phyloP scores from a whole-genome alignment of 2,888 invertebrate species.

The Brachynemurus nebulosus region DNA sequence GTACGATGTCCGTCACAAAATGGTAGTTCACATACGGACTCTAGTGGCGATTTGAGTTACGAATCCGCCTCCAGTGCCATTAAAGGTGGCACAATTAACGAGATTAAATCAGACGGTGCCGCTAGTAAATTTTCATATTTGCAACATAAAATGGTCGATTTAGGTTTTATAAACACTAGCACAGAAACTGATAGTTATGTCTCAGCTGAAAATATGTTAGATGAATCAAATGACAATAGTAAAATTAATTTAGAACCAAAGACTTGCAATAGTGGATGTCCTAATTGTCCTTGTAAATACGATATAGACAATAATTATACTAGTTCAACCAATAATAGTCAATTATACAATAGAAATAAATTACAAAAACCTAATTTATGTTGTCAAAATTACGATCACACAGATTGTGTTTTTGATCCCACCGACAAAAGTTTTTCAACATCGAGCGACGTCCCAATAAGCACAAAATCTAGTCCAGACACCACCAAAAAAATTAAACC shows the following conservation, averaged over 20 bases:
- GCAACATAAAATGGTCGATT: not conserved
- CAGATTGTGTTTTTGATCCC: conserved; percentile 19
- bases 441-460: conserved; percentile 17
- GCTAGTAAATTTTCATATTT: not conserved
- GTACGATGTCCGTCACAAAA: conserved; percentile 27
- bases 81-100: conserved; percentile 21
- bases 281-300: conserved; percentile 25
- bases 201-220: conserved; percentile 39
- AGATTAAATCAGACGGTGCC: conserved; percentile 10
- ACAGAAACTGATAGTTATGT: conserved; percentile 33
- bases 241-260: conserved; percentile 10
- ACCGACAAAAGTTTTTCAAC: conserved; percentile 13
- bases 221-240: conserved; percentile 21
- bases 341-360: not conserved
- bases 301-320: conserved; percentile 1
- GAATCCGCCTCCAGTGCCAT: conserved; percentile 34
- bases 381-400: conserved; percentile 25
- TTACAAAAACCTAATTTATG: conserved; percentile 17
- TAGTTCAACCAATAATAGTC: not conserved
- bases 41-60: conserved; percentile 36
- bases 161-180: conserved; percentile 14
- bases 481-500: conserved; percentile 14
- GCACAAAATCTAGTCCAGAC: conserved; percentile 16
- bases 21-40: conserved; percentile 24
- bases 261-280: conserved; percentile 25